Percentiles rank a stretch among this genome's conserved stretches.
Conservation (phyloP, 2,113 vertebrate genomes). For the Bujurquina vittata region DNA sequence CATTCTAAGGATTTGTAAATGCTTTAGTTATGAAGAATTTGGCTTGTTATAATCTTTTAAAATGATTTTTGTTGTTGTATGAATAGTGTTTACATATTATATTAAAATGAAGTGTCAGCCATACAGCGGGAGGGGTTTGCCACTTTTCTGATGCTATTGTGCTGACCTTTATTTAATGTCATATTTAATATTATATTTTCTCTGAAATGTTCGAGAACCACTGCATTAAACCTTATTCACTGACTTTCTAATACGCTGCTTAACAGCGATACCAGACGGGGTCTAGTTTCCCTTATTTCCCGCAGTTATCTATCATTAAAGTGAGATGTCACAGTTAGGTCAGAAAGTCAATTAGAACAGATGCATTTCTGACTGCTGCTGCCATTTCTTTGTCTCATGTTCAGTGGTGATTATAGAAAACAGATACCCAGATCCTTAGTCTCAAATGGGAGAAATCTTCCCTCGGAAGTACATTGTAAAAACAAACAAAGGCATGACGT, state of each 20-base stretch:
- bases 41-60: no score
- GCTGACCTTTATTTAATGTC: neutral
- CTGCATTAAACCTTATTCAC: neutral
- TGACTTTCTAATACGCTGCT: neutral
- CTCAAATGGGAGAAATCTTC: constrained; percentile 60
- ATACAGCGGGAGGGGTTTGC: neutral
- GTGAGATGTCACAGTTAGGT: constrained; percentile 63
- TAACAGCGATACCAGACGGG: constrained; percentile 4
- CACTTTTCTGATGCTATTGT: neutral
- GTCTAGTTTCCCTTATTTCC: constrained; percentile 56
- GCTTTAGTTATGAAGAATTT: no score
- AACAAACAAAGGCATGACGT: constrained; percentile 73
- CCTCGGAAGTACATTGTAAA: constrained; percentile 59
- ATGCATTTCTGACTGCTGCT: constrained; percentile 69
- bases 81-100: no score
- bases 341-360: constrained; percentile 82
- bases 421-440: constrained; percentile 38
- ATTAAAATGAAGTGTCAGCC: no score
- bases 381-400: constrained; percentile 73
- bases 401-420: constrained; percentile 49
- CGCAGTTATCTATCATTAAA: constrained; percentile 72
- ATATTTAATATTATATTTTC: neutral
- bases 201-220: neutral
- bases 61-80: no score
- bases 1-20: no score